Evolutionary conservation across 2,113 vertebrate species (phyloP).

Genomic region (Hemiprocne comata): DNA sequence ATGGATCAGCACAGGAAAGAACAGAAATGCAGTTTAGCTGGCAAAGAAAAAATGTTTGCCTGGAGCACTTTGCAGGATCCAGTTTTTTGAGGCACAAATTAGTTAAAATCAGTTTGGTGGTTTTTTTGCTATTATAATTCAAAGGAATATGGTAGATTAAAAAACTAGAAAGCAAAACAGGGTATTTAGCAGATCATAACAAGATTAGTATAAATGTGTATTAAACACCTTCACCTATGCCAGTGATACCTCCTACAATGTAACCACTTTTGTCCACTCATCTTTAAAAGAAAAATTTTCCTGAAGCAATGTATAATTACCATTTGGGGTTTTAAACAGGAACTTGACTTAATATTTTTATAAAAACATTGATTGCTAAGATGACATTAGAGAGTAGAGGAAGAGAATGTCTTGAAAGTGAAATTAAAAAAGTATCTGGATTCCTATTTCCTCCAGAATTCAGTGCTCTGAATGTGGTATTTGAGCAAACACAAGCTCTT

Average conservation of each 20-base stretch:
- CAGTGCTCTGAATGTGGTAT: conserved; percentile 44
- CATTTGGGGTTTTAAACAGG: conserved; percentile 14
- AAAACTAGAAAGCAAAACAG: conserved; percentile 39
- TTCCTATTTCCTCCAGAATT: conserved; percentile 49
- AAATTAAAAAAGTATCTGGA: conserved; percentile 39
- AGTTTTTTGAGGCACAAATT: neutral
- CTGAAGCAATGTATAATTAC: conserved; percentile 36
- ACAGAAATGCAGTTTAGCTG: conserved; percentile 19
- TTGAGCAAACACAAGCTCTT: conserved; percentile 22
- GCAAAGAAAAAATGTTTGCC: conserved; percentile 48
- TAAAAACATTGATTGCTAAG: conserved; percentile 30
- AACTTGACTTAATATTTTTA: conserved; percentile 45
- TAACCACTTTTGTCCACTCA: neutral
- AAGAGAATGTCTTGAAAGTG: conserved; percentile 24
- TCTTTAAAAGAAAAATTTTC: conserved; percentile 18
- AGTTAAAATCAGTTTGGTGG: neutral
- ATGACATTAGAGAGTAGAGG: neutral
- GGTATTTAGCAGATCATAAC: conserved; percentile 39
- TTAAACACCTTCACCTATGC: neutral
- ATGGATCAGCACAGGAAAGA: conserved; percentile 56
- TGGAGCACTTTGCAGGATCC: neutral
- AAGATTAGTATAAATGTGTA: neutral
- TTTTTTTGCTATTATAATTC: neutral
- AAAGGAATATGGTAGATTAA: conserved; percentile 52
- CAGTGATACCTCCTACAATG: neutral